Evolutionary conservation across 2,797 vertebrate species (phyloP).

Genomic region (Coilia nasus): DNA sequence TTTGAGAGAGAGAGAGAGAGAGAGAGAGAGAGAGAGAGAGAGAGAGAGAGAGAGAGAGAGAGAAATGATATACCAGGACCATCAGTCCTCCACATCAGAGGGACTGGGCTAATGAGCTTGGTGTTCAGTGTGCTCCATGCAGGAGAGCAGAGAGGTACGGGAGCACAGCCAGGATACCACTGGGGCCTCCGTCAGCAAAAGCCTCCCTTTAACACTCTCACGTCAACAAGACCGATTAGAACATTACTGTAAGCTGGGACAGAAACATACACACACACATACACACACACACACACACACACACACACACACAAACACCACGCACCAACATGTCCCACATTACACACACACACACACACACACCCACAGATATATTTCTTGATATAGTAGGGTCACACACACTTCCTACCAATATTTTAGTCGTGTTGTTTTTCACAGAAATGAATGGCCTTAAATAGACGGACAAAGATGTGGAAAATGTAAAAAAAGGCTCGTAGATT

Average conservation of each 20-base stretch:
- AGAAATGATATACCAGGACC: not conserved
- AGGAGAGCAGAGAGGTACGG: not conserved
- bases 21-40: not conserved
- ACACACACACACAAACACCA: not conserved
- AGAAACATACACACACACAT: not conserved
- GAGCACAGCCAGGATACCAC: not conserved
- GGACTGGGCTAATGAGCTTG: not conserved
- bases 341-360: not conserved
- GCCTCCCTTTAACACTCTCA: not conserved
- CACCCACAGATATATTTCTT: not conserved
- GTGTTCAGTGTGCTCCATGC: not conserved
- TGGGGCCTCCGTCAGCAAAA: not conserved
- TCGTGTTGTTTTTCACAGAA: not conserved
- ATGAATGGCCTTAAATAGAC: not conserved
- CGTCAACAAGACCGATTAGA: slow-evolving; percentile 28
- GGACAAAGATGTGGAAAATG: not conserved
- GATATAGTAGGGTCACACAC: not conserved
- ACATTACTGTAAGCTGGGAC: slow-evolving; percentile 22
- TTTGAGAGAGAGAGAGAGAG: not conserved
- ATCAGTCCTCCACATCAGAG: not conserved
- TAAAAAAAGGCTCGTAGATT: not conserved
- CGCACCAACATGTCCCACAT: not conserved
- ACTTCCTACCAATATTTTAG: not conserved
- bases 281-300: not conserved
- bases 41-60: slow-evolving; percentile 5